Conservation (phyloP, 2,113 vertebrate species). For the Amphiprion percula region DNA sequence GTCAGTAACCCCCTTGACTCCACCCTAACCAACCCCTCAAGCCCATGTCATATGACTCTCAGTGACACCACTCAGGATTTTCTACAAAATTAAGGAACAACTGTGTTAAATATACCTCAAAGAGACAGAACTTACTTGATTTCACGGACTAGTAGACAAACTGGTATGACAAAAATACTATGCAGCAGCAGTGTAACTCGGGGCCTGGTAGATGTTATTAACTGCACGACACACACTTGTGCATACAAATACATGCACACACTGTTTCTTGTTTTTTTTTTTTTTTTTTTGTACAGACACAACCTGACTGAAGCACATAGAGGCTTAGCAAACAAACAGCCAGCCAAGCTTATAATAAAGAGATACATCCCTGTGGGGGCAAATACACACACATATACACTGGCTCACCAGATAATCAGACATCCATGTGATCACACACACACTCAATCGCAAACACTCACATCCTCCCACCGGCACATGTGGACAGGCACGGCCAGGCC, state of each 20-base stretch:
- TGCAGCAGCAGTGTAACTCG: constrained; percentile 34
- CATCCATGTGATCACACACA: constrained; percentile 65
- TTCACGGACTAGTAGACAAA: constrained; percentile 35
- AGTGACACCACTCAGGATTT: constrained; percentile 49
- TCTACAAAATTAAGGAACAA: constrained; percentile 9
- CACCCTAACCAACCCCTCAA: constrained; percentile 37
- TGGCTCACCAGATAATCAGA: constrained; percentile 55
- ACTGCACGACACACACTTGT: constrained; percentile 34
- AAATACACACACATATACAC: constrained; percentile 34
- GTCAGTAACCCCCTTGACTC: constrained; percentile 43
- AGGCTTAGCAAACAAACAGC: constrained; percentile 69
- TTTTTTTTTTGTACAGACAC: constrained; percentile 5
- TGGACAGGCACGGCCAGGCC: constrained; percentile 72
- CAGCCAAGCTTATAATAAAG: constrained; percentile 67
- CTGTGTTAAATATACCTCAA: constrained; percentile 13
- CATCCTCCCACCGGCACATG: constrained; percentile 76
- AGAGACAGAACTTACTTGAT: constrained; percentile 32
- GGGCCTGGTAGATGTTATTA: constrained; percentile 51
- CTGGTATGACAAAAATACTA: constrained; percentile 28
- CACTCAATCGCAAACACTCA: constrained; percentile 50
- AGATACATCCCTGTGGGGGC: constrained; percentile 44
- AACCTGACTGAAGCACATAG: constrained; percentile 58
- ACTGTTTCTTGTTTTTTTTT: too few relatives aligned
- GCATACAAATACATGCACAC: constrained; percentile 45
- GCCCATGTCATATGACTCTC: constrained; percentile 62